Evolutionary conservation across 1,140 invertebrate genomes (phyloP).

Genomic region (Drosophila rufa): DNA sequence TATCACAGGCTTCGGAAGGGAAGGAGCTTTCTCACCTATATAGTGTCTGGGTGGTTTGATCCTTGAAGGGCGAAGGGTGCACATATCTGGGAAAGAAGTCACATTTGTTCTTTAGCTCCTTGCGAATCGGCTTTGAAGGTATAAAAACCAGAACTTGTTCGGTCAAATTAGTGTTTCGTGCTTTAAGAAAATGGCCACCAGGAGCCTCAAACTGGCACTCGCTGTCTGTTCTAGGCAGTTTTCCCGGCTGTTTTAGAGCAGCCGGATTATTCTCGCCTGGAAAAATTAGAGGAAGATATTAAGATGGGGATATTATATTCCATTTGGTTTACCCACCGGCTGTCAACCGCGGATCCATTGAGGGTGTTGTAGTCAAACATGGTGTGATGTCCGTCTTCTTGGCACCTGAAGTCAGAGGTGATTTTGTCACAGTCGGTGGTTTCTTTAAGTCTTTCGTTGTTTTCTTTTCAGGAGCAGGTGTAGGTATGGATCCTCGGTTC

Average conservation of each 20-base stretch:
- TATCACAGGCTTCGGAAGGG: not conserved
- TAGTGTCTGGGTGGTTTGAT: slow-evolving; percentile 71
- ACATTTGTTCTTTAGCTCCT: slow-evolving; percentile 58
- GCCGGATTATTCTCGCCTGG: slow-evolving; percentile 17
- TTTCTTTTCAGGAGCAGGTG: not conserved
- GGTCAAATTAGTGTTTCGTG: slow-evolving; percentile 8
- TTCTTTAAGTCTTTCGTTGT: not conserved
- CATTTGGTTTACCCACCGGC: not conserved
- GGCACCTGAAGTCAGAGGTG: too few relatives aligned
- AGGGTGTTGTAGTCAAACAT: not conserved
- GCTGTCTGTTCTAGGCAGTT: slow-evolving; percentile 57
- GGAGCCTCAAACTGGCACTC: slow-evolving; percentile 61
- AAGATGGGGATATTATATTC: too few relatives aligned
- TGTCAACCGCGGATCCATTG: not conserved
- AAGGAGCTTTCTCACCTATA: slow-evolving; percentile 53
- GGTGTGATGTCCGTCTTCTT: slow-evolving; percentile 1
- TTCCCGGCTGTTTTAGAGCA: slow-evolving; percentile 30
- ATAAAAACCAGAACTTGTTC: slow-evolving; percentile 52
- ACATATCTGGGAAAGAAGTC: slow-evolving; percentile 53
- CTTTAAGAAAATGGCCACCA: slow-evolving; percentile 45
- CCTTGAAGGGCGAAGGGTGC: slow-evolving; percentile 41
- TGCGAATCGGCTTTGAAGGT: slow-evolving; percentile 14
- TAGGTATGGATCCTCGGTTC: not conserved
- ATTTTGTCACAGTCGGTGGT: too few relatives aligned
- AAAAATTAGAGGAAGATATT: not conserved